Evolutionary conservation across 2,797 vertebrate genomes (phyloP).

Genomic region (Spondyliosoma cantharus): DNA sequence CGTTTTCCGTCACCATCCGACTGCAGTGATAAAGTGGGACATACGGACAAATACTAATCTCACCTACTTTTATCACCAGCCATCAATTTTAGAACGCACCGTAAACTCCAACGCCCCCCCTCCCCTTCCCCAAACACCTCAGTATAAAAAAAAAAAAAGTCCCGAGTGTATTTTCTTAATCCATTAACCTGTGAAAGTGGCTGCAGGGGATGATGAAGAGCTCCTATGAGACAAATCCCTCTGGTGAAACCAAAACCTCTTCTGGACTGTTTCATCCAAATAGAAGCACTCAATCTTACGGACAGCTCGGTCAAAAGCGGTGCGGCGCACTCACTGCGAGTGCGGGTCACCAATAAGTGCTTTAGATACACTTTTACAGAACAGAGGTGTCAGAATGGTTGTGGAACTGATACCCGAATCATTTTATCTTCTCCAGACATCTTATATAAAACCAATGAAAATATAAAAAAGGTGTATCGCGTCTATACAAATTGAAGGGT

Average conservation of each 20-base stretch:
- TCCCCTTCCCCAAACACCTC: background rate
- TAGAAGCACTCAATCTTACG: constrained; percentile 60
- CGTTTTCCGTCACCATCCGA: background rate
- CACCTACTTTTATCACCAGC: constrained; percentile 8
- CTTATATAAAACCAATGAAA: constrained; percentile 12
- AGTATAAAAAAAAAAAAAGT: constrained; percentile 14
- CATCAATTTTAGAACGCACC: constrained; percentile 38
- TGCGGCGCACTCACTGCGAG: constrained; percentile 23
- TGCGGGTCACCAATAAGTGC: constrained; percentile 31
- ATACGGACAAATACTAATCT: constrained; percentile 7
- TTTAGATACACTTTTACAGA: constrained; percentile 36
- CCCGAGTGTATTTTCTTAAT: constrained; percentile 51
- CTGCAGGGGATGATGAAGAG: constrained; percentile 53
- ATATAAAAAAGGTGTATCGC: background rate
- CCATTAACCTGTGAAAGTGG: constrained; percentile 63
- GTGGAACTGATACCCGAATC: constrained; percentile 6
- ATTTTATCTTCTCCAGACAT: constrained; percentile 23
- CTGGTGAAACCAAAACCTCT: constrained; percentile 55
- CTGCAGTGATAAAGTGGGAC: constrained; percentile 2
- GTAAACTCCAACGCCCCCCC: constrained; percentile 20
- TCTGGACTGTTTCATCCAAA: constrained; percentile 60
- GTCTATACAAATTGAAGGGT: constrained; percentile 4
- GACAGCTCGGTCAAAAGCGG: constrained; percentile 52
- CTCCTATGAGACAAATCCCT: constrained; percentile 43
- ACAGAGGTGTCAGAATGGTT: constrained; percentile 27